Evolutionary conservation across 2,797 vertebrate species (phyloP).

Genomic region (Tokudaia tokunoshimensis): DNA sequence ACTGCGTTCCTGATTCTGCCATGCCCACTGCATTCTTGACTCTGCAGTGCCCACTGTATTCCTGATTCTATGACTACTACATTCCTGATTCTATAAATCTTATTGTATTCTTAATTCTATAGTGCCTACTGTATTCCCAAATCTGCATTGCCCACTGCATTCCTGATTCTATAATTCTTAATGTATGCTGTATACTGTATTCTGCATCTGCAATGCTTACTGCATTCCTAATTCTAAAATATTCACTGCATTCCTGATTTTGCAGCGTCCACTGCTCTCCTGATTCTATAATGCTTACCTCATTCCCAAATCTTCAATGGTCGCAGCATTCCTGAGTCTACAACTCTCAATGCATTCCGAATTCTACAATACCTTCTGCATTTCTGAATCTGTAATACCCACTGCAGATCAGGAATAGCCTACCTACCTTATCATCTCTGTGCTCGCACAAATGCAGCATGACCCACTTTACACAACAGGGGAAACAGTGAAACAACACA

Average conservation of each 20-base stretch:
- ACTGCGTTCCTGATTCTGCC: background rate
- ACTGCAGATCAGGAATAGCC: background rate
- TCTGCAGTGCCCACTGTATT: background rate
- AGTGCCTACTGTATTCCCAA: background rate
- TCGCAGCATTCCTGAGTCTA: too few relatives aligned
- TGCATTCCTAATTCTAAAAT: too few relatives aligned
- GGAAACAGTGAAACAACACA: background rate
- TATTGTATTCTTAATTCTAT: background rate
- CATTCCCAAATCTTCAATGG: background rate
- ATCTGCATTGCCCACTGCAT: background rate
- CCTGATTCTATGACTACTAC: background rate
- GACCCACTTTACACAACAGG: too few relatives aligned
- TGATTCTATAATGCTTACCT: too few relatives aligned
- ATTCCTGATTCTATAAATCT: background rate
- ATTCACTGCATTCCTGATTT: background rate
- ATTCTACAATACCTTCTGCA: background rate
- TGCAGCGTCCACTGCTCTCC: too few relatives aligned
- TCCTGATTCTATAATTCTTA: background rate
- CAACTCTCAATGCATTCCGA: background rate
- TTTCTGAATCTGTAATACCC: background rate
- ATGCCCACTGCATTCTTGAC: background rate
- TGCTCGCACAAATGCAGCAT: background rate
- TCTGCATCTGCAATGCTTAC: background rate
- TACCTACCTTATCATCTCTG: background rate
- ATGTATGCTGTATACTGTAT: background rate